Base-by-base conservation (phyloP, 2,888 invertebrate species). In the Leptinotarsa haldemani region DNA sequence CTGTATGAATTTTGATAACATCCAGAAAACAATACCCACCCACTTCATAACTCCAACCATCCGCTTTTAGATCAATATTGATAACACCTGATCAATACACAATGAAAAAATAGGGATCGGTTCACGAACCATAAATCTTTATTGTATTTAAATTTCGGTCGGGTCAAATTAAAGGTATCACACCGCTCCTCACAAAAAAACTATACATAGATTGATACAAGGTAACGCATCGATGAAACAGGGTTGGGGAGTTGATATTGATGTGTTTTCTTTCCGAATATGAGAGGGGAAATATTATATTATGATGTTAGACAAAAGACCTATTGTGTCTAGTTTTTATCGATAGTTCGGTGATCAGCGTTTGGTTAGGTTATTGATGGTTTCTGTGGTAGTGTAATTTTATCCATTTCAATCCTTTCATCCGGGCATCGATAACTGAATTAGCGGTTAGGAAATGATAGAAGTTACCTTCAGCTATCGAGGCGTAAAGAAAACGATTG, bases 101-200 rank as follows among this genome's bases (percentile, higher is more conserved):
- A 72, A 75, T 72, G 72, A 67, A 67, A 67, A 74, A 65, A 71
- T 71, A 48, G 47, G 48, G 75, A 64, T 63, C 40, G 63, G 75
- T 56, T 15, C 66, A 65, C 15, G n/a, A 22, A 69, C 69, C 75
- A 71, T 74, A 75, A 69, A 65, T 70, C 69, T 73, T 73, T 73
- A 78, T 78, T 78, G 78, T 78, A 78, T 78, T 78, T 70, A 76
- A 76, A 78, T 78, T 76, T 74, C 71, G 76, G 71, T 58, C 56
- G 67, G 52, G 47, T 25, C 61, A 75, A 75, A 72, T 75, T 75
- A 70, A 69, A 75, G 72, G 67, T 65, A 65, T 66, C 30, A 61
- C 30, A 68, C 46, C 56, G 68, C 46, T 68, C 56, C 68, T 20
- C 18, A 46, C 25, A 30, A 18, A 58, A 56, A 25, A 25, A 52